Conservation (phyloP, 1,140 invertebrate species). For the Colletes latitarsis region DNA sequence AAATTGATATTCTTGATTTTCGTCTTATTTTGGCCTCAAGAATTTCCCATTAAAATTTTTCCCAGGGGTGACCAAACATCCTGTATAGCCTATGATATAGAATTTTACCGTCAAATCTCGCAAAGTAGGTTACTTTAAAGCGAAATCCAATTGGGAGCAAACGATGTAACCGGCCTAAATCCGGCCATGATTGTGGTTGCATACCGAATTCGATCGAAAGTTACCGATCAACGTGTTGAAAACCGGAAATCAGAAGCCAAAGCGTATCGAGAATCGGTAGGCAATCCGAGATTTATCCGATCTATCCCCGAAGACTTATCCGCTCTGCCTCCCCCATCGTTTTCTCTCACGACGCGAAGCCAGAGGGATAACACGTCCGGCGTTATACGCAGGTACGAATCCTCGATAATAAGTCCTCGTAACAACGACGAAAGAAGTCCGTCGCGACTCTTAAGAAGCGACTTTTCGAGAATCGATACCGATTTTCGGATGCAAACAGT, state of each 20-base stretch:
- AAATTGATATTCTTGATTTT: too few relatives aligned
- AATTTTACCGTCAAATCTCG: too few relatives aligned
- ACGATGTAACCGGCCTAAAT: too few relatives aligned
- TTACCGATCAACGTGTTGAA: neutral
- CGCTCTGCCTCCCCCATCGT: neutral
- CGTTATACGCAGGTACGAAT: slow-evolving; percentile 43
- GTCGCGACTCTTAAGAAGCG: neutral
- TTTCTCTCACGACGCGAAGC: slow-evolving; percentile 4
- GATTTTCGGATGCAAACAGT: slow-evolving; percentile 5
- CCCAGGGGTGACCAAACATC: too few relatives aligned
- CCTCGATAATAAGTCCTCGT: slow-evolving; percentile 41
- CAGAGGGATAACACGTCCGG: slow-evolving; percentile 39
- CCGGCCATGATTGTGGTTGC: too few relatives aligned
- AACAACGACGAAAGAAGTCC: slow-evolving; percentile 5
- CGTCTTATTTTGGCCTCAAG: too few relatives aligned
- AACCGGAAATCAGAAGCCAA: neutral
- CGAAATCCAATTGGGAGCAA: too few relatives aligned
- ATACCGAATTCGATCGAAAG: too few relatives aligned
- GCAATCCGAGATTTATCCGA: slow-evolving; percentile 40
- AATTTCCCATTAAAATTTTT: too few relatives aligned
- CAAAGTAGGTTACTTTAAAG: too few relatives aligned
- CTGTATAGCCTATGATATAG: too few relatives aligned
- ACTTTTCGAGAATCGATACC: neutral
- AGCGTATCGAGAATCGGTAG: slow-evolving; percentile 29
- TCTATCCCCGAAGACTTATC: slow-evolving; percentile 43